A percentile compares a stretch with the other conserved stretches of the same genome.
Conservation (phyloP, 2,888 invertebrate genomes). For the Arrhopalites spinosus region DNA sequence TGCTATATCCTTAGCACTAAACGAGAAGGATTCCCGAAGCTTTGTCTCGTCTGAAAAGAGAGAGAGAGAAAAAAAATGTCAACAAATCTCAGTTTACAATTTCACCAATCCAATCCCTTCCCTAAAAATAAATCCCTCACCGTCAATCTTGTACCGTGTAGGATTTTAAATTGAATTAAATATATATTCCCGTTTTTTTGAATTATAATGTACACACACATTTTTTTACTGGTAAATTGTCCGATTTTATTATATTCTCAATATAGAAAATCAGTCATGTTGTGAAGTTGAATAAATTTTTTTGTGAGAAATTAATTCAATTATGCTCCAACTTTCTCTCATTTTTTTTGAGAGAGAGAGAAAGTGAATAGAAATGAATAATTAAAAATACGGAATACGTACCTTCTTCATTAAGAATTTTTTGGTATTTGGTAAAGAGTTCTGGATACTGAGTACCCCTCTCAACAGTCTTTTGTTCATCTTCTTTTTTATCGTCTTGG, state of each 20-base stretch:
- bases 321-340: background rate
- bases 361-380: too few species aligned
- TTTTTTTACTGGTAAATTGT: too few species aligned
- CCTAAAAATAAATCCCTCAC: background rate
- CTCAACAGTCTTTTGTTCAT: slow-evolving; percentile 32
- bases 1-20: slow-evolving; percentile 38
- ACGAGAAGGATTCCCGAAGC: slow-evolving; percentile 31
- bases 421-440: slow-evolving; percentile 35
- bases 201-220: too few species aligned
- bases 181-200: too few species aligned
- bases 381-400: too few species aligned
- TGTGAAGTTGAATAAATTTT: too few species aligned
- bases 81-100: slow-evolving; percentile 23
- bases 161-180: too few species aligned
- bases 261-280: too few species aligned
- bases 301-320: background rate
- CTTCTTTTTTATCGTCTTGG: slow-evolving; percentile 28
- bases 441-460: slow-evolving; percentile 32
- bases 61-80: background rate
- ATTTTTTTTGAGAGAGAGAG: too few species aligned
- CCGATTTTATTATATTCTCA: too few species aligned
- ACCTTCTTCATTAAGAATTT: slow-evolving; percentile 39
- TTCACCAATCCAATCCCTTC: background rate
- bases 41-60: slow-evolving; percentile 37
- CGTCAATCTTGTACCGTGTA: background rate